Percentiles rank a stretch among this genome's conserved stretches.
These are phyloP conservation scores for Pelosia muscerda DNA, from an alignment of 2,888 invertebrate species.

Conservation along the genomic window DNA sequence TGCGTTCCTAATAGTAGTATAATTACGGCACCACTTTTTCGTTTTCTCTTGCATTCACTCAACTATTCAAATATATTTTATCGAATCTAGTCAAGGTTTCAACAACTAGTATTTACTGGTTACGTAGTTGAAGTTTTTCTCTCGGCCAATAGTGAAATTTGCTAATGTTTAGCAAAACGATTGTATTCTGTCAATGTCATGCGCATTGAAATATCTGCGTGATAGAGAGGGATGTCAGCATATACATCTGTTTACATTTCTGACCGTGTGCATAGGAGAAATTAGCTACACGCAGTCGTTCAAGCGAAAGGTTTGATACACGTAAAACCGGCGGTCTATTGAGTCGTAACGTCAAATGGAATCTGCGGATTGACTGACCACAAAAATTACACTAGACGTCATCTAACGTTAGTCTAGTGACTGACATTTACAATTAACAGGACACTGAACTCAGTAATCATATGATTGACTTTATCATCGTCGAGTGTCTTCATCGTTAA, in stretches of 20 bases:
- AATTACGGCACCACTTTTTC: conserved; percentile 19
- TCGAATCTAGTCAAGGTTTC: conserved; percentile 36
- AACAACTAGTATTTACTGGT: conserved; percentile 41
- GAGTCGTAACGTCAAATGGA: conserved; percentile 36
- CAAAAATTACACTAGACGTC: conserved; percentile 6
- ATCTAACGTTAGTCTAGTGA: conserved; percentile 7
- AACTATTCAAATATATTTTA: conserved; percentile 8
- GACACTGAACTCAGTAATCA: conserved; percentile 10
- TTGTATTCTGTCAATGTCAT: conserved; percentile 22
- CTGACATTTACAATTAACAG: conserved; percentile 19
- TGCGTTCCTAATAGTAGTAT: conserved; percentile 8
- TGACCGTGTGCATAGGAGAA: conserved; percentile 50
- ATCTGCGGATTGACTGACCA: conserved; percentile 11
- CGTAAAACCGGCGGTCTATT: conserved; percentile 37
- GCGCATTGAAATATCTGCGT: conserved; percentile 28
- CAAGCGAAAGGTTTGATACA: conserved; percentile 52
- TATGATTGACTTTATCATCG: conserved; percentile 4
- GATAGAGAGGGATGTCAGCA: conserved; percentile 41
- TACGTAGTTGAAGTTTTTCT: conserved; percentile 47
- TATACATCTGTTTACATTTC: conserved; percentile 45
- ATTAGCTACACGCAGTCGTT: conserved; percentile 53
- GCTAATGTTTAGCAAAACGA: conserved; percentile 34
- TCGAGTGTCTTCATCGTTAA: conserved; percentile 5
- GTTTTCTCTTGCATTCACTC: conserved; percentile 15
- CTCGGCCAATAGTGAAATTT: conserved; percentile 41